Evolutionary conservation across 2,797 vertebrate species (phyloP), one percentile per base, ranked within the genome.

Genomic region (Tinamus major): DNA sequence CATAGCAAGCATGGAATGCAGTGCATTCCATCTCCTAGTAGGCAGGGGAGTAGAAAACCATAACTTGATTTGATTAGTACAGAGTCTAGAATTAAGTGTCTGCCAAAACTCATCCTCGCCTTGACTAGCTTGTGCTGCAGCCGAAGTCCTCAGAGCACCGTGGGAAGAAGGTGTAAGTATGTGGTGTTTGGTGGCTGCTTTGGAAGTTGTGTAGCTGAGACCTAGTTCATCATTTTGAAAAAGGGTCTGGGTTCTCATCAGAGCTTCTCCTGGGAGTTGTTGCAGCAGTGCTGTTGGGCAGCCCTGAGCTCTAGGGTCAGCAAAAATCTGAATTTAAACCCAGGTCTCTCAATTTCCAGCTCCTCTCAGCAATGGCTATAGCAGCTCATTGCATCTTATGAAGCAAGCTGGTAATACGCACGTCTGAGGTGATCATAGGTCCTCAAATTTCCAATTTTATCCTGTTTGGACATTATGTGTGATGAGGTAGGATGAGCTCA

Each of bases 111-210:
- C 10, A 85, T 10, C 14, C 42, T 59, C 56, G 35, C n/a, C 31
- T 1, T 55, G 18, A 65, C 39, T 39, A 83, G 23, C 19, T 79
- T 12, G 63, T 3, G 6, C 12, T 53, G 46, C 58, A 65, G n/a
- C 65, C 59, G 55, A 81, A 68, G 79, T 48, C 26, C 77, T 92
- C 33, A 18, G 17, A 74, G 41, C 3, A 12, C 6, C 9, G 4
- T 35, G 48, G 48, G 24, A 49, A 49, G 37, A 75, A 74, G 35
- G 11, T 79, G 8, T 23, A n/a, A 59, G 13, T 3, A 8, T 21
- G 17, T 0, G 0, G 10, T 55, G 29, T 18, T 31, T 55, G 72
- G 35, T 44, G n/a, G 14, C 49, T 91, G 65, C 78, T 53, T 5
- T 85, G 24, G 8, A 75, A 72, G 23, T 29, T 63, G 20, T 59